A percentile compares a stretch with the other conserved stretches of the same genome.
These are phyloP conservation scores for Turnix velox DNA, from an alignment of 2,113 vertebrate species.

Conservation along the genomic window DNA sequence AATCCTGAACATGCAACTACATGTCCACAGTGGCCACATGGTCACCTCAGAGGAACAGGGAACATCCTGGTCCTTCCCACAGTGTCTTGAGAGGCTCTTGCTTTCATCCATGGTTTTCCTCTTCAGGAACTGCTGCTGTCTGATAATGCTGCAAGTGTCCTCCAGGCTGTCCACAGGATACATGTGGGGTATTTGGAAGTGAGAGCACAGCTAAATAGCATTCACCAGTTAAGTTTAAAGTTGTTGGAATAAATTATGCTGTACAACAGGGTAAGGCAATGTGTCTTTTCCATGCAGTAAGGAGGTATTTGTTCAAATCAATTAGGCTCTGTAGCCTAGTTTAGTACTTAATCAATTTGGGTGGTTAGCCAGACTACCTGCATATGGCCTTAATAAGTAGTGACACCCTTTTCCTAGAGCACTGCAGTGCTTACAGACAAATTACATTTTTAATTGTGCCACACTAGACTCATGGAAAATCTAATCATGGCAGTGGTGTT, in stretches of 20 bases:
- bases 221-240: not conserved
- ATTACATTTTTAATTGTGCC: constrained; percentile 76
- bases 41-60: not conserved
- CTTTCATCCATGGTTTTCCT: not conserved
- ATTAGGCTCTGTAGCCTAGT: constrained; percentile 18
- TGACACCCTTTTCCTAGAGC: constrained; percentile 66
- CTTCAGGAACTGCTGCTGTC: not conserved
- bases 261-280: not conserved
- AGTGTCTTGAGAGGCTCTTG: fast-evolving
- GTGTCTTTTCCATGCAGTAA: not conserved
- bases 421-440: constrained; percentile 61
- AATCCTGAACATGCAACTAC: not conserved
- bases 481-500: constrained; percentile 71
- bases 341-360: constrained; percentile 21
- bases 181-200: not conserved
- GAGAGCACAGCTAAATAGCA: not conserved
- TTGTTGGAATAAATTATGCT: not conserved
- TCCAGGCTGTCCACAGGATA: not conserved
- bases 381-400: constrained; percentile 50
- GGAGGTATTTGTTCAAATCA: constrained; percentile 45
- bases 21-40: fast-evolving
- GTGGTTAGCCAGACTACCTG: constrained; percentile 1
- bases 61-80: not conserved
- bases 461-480: constrained; percentile 68
- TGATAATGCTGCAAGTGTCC: not conserved